Conservation (phyloP, 2,888 invertebrate genomes). For the Papilio gigon region DNA sequence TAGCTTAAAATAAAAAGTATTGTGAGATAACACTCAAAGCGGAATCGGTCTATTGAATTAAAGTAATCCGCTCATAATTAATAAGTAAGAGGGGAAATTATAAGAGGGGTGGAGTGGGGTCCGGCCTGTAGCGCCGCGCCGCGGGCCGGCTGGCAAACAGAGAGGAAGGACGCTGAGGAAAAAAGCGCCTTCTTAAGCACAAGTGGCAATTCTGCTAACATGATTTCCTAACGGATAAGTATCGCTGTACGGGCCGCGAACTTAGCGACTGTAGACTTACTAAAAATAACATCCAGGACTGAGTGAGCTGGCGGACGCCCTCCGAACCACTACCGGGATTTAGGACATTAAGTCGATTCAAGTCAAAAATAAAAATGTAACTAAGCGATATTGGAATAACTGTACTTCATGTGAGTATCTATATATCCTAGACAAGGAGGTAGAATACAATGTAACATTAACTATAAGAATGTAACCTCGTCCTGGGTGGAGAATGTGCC, state of each 20-base stretch:
- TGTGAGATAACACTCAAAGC: background rate
- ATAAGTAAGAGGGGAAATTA: constrained; percentile 43
- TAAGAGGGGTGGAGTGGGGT: constrained; percentile 23
- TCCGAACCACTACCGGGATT: too few relatives aligned
- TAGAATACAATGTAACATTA: background rate
- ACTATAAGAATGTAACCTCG: background rate
- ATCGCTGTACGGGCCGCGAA: constrained; percentile 49
- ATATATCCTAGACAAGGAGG: background rate
- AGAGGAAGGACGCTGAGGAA: constrained; percentile 47
- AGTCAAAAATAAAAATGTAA: too few relatives aligned
- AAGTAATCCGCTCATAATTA: constrained; percentile 48
- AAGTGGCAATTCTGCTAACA: constrained; percentile 68
- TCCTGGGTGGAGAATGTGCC: too few relatives aligned
- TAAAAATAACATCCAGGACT: too few relatives aligned
- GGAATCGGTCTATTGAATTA: constrained; percentile 30
- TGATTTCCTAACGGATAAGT: constrained; percentile 63
- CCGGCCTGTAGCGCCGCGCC: constrained; percentile 54
- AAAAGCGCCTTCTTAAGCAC: constrained; percentile 54
- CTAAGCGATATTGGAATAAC: too few relatives aligned
- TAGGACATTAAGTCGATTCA: too few relatives aligned
- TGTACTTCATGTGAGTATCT: too few relatives aligned
- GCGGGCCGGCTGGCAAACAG: constrained; percentile 48
- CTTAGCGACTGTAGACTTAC: constrained; percentile 41
- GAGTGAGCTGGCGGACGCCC: too few relatives aligned
- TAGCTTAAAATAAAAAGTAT: constrained; percentile 2